Conservation (phyloP, 1,140 invertebrate genomes). For the Atopsyche davidsoni region DNA sequence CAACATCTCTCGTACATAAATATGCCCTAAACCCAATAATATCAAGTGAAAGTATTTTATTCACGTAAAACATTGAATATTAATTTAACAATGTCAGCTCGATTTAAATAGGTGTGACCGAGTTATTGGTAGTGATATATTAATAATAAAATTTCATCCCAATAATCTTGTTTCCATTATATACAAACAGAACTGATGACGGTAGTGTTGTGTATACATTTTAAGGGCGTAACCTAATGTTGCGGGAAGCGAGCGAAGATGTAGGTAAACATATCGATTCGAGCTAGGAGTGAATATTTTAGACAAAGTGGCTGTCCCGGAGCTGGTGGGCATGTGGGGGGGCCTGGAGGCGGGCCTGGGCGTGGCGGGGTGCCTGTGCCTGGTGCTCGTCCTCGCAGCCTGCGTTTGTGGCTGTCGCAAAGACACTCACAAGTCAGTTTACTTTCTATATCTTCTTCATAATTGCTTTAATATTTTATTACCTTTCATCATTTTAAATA, state of each 20-base stretch:
- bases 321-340: constrained; percentile 20
- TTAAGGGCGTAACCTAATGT: constrained; percentile 25
- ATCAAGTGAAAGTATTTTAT: not conserved
- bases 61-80: not conserved
- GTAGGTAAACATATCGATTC: constrained; percentile 15
- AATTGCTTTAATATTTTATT: not conserved
- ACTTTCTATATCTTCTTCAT: too few species aligned
- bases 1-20: not conserved
- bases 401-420: constrained; percentile 48
- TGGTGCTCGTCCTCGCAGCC: constrained; percentile 38
- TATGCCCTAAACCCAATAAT: not conserved
- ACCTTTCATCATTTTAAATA: not conserved
- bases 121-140: not conserved
- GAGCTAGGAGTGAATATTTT: constrained; percentile 9
- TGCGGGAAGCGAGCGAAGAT: constrained; percentile 17
- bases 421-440: constrained; percentile 47
- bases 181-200: constrained; percentile 8
- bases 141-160: too few species aligned
- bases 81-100: not conserved
- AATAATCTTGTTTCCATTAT: too few species aligned
- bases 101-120: not conserved
- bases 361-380: constrained; percentile 39
- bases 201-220: constrained; percentile 16
- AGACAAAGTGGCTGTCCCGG: constrained; percentile 20
- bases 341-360: constrained; percentile 39